Evolutionary conservation across 2,797 vertebrate species (phyloP).

Genomic region (Tenualosa ilisha): DNA sequence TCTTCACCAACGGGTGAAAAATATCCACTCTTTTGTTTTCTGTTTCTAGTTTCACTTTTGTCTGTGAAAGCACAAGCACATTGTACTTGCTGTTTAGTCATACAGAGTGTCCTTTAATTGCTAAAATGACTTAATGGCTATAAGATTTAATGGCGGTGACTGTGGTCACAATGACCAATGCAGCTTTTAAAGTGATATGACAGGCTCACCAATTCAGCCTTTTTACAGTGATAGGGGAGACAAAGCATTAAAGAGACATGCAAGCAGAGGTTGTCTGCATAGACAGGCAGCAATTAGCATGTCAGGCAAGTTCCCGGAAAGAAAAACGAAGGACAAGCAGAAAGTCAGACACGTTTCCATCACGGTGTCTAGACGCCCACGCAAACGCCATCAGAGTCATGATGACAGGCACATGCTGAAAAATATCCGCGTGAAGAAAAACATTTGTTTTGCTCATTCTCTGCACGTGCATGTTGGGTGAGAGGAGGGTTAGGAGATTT

Average conservation of each 20-base stretch:
- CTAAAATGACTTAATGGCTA: background rate
- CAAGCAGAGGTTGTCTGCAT: background rate
- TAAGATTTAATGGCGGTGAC: background rate
- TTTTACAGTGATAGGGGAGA: conserved; percentile 7
- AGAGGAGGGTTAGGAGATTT: background rate
- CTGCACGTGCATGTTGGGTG: background rate
- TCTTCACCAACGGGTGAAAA: background rate
- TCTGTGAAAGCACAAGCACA: background rate
- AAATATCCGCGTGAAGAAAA: background rate
- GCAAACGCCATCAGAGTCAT: background rate
- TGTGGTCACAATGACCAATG: background rate
- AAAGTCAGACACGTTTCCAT: conserved; percentile 10
- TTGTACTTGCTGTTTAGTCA: background rate
- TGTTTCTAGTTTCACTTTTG: background rate
- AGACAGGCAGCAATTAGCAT: background rate
- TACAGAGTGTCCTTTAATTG: background rate
- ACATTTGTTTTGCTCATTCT: background rate
- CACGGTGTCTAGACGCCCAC: background rate
- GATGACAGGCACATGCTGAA: background rate
- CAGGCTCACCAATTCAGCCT: background rate
- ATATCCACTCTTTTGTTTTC: background rate
- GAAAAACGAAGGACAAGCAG: background rate
- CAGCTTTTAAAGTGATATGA: conserved; percentile 1
- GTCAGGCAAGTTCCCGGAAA: background rate
- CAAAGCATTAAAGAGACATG: background rate